Conservation (phyloP, 2,797 vertebrate genomes). For the Aeoliscus strigatus region DNA sequence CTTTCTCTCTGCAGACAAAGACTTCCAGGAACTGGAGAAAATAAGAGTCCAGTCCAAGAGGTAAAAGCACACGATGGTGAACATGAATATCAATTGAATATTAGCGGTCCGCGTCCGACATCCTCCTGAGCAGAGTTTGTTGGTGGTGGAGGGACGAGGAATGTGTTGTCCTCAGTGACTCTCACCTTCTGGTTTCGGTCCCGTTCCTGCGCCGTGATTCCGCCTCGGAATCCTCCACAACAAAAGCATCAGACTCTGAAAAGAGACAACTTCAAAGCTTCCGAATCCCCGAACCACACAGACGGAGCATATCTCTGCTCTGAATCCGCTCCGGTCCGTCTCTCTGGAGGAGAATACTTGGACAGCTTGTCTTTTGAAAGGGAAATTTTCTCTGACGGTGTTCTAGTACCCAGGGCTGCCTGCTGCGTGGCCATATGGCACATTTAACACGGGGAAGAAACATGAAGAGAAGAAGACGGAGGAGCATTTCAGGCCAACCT, state of each 20-base stretch:
- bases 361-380: slow-evolving; percentile 35
- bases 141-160: no score
- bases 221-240: slow-evolving; percentile 4
- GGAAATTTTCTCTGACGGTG: slow-evolving; percentile 32
- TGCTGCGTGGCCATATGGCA: slow-evolving; percentile 71
- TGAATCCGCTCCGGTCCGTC: background rate
- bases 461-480: slow-evolving; percentile 15
- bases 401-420: slow-evolving; percentile 44
- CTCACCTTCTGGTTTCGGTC: slow-evolving; percentile 2
- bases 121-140: slow-evolving; percentile 6
- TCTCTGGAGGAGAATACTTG: background rate
- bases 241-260: background rate
- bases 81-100: background rate
- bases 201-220: background rate
- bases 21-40: slow-evolving; percentile 1
- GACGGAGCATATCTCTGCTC: background rate
- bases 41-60: background rate
- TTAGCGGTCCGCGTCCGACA: slow-evolving; percentile 19
- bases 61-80: background rate
- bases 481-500: slow-evolving; percentile 3
- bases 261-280: background rate
- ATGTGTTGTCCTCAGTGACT: background rate
- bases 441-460: slow-evolving; percentile 26
- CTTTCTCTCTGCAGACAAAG: background rate
- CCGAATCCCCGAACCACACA: no score